Evolutionary conservation across 2,888 invertebrate genomes (phyloP).

Genomic region (Drosophila melanosoma): DNA sequence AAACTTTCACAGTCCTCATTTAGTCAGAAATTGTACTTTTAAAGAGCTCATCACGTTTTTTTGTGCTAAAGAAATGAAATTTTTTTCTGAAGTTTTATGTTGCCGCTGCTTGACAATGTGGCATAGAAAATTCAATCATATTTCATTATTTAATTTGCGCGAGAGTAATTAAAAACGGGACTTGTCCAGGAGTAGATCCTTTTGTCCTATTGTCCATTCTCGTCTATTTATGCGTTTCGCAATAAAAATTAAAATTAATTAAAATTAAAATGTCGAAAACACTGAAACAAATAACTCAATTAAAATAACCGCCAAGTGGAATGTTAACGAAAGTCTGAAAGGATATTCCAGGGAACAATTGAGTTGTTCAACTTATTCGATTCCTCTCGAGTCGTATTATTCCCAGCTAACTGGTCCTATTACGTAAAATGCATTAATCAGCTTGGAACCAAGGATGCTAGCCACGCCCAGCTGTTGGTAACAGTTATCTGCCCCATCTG

Average conservation of each 20-base stretch:
- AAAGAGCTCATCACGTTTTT: not conserved
- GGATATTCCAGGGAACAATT: conserved; percentile 25
- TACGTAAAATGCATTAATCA: conserved; percentile 37
- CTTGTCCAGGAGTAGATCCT: not conserved
- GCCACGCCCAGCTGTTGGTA: conserved; percentile 16
- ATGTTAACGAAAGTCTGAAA: conserved; percentile 7
- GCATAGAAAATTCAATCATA: conserved; percentile 18
- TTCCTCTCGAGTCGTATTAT: conserved; percentile 15
- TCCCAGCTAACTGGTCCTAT: conserved; percentile 57
- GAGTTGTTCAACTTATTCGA: conserved; percentile 20
- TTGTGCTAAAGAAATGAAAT: not conserved
- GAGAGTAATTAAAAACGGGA: conserved; percentile 41
- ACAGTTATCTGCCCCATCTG: not conserved
- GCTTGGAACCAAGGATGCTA: conserved; percentile 18
- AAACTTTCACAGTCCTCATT: not conserved
- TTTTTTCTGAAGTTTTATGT: conserved; percentile 11
- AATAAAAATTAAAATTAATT: conserved; percentile 49
- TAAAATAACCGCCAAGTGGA: conserved; percentile 29
- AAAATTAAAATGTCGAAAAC: conserved; percentile 24
- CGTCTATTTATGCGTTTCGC: not conserved
- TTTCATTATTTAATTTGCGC: conserved; percentile 35
- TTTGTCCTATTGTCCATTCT: not conserved
- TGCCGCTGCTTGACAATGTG: conserved; percentile 7
- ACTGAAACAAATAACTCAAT: conserved; percentile 46
- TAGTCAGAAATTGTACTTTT: not conserved